phyloP scores from a whole-genome alignment of 2,888 invertebrate species.

The Heliconius ethilla region DNA sequence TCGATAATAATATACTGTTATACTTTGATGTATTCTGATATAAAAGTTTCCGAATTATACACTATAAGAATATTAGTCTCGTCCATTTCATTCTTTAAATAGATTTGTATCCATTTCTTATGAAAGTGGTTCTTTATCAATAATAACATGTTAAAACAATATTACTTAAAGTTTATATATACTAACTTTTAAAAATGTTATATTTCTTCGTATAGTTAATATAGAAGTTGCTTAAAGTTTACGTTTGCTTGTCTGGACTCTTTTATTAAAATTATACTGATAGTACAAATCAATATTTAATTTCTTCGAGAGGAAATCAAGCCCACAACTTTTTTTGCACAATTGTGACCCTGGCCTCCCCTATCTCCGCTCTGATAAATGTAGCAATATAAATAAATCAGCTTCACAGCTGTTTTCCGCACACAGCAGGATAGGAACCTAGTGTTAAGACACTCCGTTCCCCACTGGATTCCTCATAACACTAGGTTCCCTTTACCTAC shows the following conservation, averaged over 20 bases:
- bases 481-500: neutral
- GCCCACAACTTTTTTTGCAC: no score
- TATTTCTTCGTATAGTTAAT: neutral
- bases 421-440: no score
- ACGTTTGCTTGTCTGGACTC: neutral
- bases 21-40: neutral
- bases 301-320: no score
- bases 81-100: neutral
- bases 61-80: neutral
- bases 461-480: neutral
- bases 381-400: no score
- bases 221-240: neutral
- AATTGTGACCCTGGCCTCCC: no score
- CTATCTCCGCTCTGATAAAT: no score
- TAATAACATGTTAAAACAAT: neutral
- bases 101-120: neutral
- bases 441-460: no score
- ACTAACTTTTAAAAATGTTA: constrained; percentile 3
- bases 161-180: neutral
- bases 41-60: neutral
- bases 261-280: neutral
- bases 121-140: neutral
- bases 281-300: no score
- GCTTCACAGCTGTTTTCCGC: no score
- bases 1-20: no score